Conservation (phyloP, 2,888 invertebrate genomes). For the Ochropleura plecta region DNA sequence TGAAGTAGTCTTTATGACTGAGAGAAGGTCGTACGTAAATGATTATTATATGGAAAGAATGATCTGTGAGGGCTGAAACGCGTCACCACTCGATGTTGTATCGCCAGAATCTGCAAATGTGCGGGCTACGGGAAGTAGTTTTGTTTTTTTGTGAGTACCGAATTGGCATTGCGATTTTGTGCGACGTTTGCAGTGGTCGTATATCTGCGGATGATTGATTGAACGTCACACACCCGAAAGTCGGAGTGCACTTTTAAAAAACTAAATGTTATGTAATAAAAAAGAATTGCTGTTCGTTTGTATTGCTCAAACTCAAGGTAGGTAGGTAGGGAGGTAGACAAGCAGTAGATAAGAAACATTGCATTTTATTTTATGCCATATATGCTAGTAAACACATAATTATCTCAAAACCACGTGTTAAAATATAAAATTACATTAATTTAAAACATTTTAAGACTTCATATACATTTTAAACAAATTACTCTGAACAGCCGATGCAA, state of each 20-base stretch:
- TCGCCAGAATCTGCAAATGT: neutral
- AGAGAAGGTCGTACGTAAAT: constrained; percentile 9
- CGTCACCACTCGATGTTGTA: too few relatives aligned
- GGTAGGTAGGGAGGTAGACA: too few relatives aligned
- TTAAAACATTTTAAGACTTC: too few relatives aligned
- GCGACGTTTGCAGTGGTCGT: neutral
- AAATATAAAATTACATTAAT: too few relatives aligned
- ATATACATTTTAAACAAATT: neutral
- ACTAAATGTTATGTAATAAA: neutral
- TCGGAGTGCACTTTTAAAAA: neutral
- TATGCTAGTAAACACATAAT: too few relatives aligned
- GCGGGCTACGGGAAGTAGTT: neutral
- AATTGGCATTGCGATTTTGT: neutral
- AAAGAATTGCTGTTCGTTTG: too few relatives aligned
- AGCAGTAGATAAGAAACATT: too few relatives aligned
- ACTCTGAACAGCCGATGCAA: too few relatives aligned
- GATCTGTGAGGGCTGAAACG: neutral
- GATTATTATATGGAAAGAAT: neutral
- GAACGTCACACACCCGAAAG: neutral
- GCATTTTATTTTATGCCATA: too few relatives aligned
- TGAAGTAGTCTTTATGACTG: constrained; percentile 25
- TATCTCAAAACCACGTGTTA: too few relatives aligned
- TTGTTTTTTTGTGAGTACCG: neutral
- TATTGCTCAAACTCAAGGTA: too few relatives aligned
- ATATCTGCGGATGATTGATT: neutral